These are phyloP conservation scores for Clitarchus hookeri DNA, from an alignment of 2,888 invertebrate species.

Conservation along the genomic window DNA sequence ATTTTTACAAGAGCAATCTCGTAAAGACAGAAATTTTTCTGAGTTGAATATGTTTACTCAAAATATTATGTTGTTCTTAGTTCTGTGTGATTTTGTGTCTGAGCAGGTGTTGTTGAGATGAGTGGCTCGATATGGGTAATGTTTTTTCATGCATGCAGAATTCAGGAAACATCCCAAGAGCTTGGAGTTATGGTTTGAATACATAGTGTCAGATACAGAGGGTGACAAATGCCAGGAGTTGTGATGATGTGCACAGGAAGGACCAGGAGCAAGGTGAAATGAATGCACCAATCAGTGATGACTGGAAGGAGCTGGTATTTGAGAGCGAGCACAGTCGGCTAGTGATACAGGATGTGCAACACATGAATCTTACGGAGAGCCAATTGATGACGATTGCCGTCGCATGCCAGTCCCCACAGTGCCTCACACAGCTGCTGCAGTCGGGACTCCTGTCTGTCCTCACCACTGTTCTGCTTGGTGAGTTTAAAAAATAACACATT, in stretches of 20 bases:
- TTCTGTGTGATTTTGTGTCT: too few relatives aligned
- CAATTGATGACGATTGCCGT: constrained; percentile 78
- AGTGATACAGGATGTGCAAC: constrained; percentile 60
- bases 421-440: constrained; percentile 74
- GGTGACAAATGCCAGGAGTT: too few relatives aligned
- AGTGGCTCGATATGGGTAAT: too few relatives aligned
- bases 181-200: too few relatives aligned
- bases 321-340: constrained; percentile 57
- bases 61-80: too few relatives aligned
- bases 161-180: too few relatives aligned
- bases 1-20: too few relatives aligned
- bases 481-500: background rate
- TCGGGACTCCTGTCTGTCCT: constrained; percentile 72
- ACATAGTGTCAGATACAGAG: too few relatives aligned
- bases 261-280: constrained; percentile 31
- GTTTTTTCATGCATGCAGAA: too few relatives aligned
- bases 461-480: constrained; percentile 60
- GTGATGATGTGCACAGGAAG: constrained; percentile 29
- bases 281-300: constrained; percentile 37
- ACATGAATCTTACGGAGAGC: constrained; percentile 62
- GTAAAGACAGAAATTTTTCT: too few relatives aligned
- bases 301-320: constrained; percentile 36
- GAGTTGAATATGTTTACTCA: too few relatives aligned
- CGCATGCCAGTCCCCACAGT: constrained; percentile 79
- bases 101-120: too few relatives aligned